Base-by-base conservation (phyloP, 2,888 invertebrate genomes). In the Chrysina gloriosa region DNA sequence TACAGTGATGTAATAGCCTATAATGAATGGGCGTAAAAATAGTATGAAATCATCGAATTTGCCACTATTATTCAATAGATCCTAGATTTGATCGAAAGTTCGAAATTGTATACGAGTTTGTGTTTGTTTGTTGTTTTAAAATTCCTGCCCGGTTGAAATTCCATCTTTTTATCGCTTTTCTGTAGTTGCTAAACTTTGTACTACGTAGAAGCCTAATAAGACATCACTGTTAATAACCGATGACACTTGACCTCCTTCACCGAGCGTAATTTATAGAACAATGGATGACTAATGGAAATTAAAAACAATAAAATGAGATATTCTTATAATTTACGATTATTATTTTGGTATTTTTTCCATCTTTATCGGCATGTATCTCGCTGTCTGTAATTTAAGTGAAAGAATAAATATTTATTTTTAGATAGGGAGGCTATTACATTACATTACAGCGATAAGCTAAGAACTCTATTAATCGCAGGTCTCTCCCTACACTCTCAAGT, bases 251-350 rank as follows among this genome's bases (percentile, higher is more conserved):
- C 64, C 64, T 36, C 31, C 23, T 56, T 54, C 31, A 36, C 31
- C 36, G 34, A 34, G 16, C 36, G 64, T 66, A 66, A 66, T 66
- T 66, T 66, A 66, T 66, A 56, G 56, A 66, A 66, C 54, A 66
- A 66, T 66, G 65, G 65, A 56, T 66, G 65, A 66, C 56, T 66
- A 66, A 66, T 66, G n/a, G 34, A 56, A 66, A 66, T 66, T 66
- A 56, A 66, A 66, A 66, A 50, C 56, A 64, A 64, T 64, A 66
- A 66, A 66, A 39, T 58, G 16, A 23, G 42, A 58, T 58, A 42
- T 39, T 27, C 42, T 25, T 23, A 36, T 56, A 56, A 56, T 56
- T 56, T 36, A 56, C 36, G 36, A 36, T 56, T 56, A 31, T 54
- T 54, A 36, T 56, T 36, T 36, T 56, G 36, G 19, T 36, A 14